Evolutionary conservation across 2,888 invertebrate species (phyloP), one percentile per base, ranked within the genome.

Genomic region (Cosmopolites sordidus): DNA sequence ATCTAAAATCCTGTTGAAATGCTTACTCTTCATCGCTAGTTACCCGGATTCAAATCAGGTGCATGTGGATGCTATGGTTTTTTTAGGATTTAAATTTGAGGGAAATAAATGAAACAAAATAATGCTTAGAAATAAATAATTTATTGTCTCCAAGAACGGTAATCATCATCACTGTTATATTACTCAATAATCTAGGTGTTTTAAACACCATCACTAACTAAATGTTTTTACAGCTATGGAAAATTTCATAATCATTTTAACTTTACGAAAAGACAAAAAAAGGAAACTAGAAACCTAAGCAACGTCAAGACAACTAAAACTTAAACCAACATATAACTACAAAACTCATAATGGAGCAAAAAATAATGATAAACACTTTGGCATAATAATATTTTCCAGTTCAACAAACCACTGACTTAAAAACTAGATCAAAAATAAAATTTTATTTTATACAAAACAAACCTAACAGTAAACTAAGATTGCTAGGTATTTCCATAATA

Each of bases 111-210:
- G 16, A 33, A 33, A 33, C 33, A 12, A 11, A 33, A 33, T 33
- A 33, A 22, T 33, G 16, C 42, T 56, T 72, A 72, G 69, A 74
- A 74, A 74, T 74, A 73, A 73, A 74, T 74, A 73, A 73, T 74
- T 74, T 74, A 74, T 74, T 74, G 74, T 74, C 74, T 73, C 69
- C 69, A 71, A 68, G 70, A 72, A 70, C 67, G 70, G 64, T 67
- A 70, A 70, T 72, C 69, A 71, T 66, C 69, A 68, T 65, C 59
- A 52, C 57, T 52, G 52, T 39, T 42, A 52, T 22, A 55, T 54
- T 61, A 61, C 62, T 60, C 64, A 64, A 70, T 68, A 67, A 58
- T 63, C 64, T 62, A 60, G 67, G 67, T 66, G 70, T 70, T 69
- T 64, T 62, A 48, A 70, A 71, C 70, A 68, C 67, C 69, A 18